Conservation (phyloP, 1,140 invertebrate genomes). For the Tetraneura akinire region DNA sequence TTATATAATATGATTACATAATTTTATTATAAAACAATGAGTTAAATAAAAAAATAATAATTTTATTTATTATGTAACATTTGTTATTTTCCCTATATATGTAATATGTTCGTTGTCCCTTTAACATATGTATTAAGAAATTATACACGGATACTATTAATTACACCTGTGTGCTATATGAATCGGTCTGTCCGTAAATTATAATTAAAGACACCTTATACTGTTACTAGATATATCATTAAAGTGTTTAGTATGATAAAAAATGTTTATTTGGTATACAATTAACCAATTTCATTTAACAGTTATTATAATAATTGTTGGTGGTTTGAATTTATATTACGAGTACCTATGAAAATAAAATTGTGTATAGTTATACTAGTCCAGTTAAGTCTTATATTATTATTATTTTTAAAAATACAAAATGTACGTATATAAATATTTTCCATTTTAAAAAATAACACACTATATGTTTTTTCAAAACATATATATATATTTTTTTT, state of each 20-base stretch:
- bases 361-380: neutral
- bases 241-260: neutral
- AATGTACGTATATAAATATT: neutral
- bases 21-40: neutral
- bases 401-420: neutral
- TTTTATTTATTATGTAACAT: neutral
- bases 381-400: neutral
- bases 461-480: neutral
- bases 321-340: neutral
- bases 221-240: neutral
- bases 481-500: slow-evolving; percentile 11
- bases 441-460: neutral
- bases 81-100: neutral
- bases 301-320: neutral
- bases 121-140: neutral
- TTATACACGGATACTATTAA: neutral
- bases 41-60: neutral
- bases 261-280: neutral
- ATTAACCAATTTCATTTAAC: neutral
- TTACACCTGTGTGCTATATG: neutral
- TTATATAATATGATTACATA: neutral
- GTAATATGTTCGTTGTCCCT: neutral
- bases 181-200: neutral
- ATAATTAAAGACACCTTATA: neutral
- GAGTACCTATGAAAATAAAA: neutral